phyloP scores from a whole-genome alignment of 2,797 vertebrate genomes.

The Squalus acanthias region DNA sequence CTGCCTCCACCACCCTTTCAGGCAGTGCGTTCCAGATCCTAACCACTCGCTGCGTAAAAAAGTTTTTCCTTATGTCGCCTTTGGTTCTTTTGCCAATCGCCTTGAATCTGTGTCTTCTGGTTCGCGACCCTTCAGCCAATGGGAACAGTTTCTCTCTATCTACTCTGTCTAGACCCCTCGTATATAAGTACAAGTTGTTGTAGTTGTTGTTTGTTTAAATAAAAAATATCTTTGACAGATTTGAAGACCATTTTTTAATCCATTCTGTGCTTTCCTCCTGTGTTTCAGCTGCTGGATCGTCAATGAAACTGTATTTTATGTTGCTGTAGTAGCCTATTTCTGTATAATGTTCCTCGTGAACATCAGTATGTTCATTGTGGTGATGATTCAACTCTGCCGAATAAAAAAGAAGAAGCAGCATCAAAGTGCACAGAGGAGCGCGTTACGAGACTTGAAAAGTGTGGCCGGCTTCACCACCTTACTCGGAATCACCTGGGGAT shows the following conservation, averaged over 20 bases:
- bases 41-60: too few relatives aligned
- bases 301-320: constrained; percentile 72
- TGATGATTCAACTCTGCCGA: constrained; percentile 82
- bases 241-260: background rate
- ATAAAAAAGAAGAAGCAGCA: constrained; percentile 91
- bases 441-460: constrained; percentile 76
- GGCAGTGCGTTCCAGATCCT: too few relatives aligned
- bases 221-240: background rate
- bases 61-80: too few relatives aligned
- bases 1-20: too few relatives aligned
- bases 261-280: background rate
- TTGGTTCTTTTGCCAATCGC: too few relatives aligned
- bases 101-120: too few relatives aligned
- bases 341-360: constrained; percentile 75
- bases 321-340: constrained; percentile 85
- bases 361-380: constrained; percentile 80
- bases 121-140: too few relatives aligned
- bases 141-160: too few relatives aligned
- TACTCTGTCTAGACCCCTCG: too few relatives aligned
- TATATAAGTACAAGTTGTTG: background rate
- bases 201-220: background rate
- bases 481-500: constrained; percentile 91
- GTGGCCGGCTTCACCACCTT: constrained; percentile 76
- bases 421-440: constrained; percentile 71
- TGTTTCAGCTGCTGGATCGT: constrained; percentile 83